Evolutionary conservation across 2,888 invertebrate genomes (phyloP), one percentile per base, ranked within the genome.

Genomic region (Coelinius sp.): DNA sequence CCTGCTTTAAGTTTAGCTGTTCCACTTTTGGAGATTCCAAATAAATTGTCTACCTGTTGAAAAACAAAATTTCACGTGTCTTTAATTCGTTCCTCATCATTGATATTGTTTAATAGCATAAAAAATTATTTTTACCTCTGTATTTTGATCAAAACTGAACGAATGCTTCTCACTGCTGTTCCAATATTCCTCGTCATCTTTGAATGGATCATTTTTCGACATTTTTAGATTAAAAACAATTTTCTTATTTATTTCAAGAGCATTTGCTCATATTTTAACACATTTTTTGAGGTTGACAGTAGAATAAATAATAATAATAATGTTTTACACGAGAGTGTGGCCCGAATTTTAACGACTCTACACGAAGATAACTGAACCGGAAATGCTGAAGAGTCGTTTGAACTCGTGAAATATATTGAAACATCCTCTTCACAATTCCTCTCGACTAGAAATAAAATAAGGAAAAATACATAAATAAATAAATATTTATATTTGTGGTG

Each of bases 181-280:
- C 95, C 95, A 95, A 87, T 93, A 95, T 79, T 93, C 94, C 73
- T 93, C 93, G 64, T 92, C 92, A 74, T 92, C 91, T 82, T 87
- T 86, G 2, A 78, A 65, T 20, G 79, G 73, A 27, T 76, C 78
- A 86, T 84, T 84, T 68, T 69, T 75, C 62, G 59, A 66, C 73
- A 71, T 64, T 65, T 17, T 65, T 2, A 25, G n/a, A 24, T 38
- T 1, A 17, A n/a, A 49, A 31, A 7, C 24, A 52, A n/a, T 56
- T 35, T 22, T 62, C 27, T 27, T 62, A 14, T 7, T 44, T 1
- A 7, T 3, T 31, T 31, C 4, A 49, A 14, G 1, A 7, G 8
- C 3, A 20, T 49, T 20, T 20, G 20, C 8, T 6, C 2, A 20
- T 5, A 0, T 49, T 1, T 20, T 49, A 8, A 7, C n/a, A 14